phyloP scores from a whole-genome alignment of 2,797 vertebrate genomes.

The Sciurus vulgaris region DNA sequence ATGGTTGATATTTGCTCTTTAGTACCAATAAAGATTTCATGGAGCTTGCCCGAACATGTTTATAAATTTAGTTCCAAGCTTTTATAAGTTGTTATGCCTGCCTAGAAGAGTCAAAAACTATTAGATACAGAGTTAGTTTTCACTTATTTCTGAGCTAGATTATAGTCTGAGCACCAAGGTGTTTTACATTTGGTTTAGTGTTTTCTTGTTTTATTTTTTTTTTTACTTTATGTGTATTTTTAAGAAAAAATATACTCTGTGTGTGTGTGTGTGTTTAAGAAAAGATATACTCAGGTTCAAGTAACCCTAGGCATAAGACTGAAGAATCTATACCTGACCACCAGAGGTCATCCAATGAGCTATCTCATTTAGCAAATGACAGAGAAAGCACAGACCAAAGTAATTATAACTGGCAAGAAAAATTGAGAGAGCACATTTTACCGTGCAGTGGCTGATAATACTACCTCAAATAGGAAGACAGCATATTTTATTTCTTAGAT shows the following conservation, averaged over 20 bases:
- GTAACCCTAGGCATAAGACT: neutral
- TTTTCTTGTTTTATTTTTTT: neutral
- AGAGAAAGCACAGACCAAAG: neutral
- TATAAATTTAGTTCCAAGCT: conserved; percentile 32
- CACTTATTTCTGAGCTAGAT: neutral
- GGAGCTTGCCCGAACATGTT: conserved; percentile 15
- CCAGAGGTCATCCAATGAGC: conserved; percentile 25
- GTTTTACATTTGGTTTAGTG: neutral
- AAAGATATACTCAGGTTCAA: neutral
- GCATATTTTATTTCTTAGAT: conserved; percentile 44
- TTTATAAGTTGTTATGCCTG: conserved; percentile 14
- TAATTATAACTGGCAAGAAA: neutral
- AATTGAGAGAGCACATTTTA: conserved; percentile 1
- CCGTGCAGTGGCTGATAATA: neutral
- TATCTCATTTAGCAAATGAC: neutral
- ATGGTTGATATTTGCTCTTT: conserved; percentile 35
- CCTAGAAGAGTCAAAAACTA: neutral
- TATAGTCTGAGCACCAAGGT: neutral
- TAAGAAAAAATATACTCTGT: too few relatives aligned
- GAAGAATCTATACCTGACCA: conserved; percentile 5
- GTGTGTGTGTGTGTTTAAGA: neutral
- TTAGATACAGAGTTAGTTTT: neutral
- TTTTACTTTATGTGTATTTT: neutral
- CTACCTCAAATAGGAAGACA: neutral
- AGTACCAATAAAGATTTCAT: neutral